Evolutionary conservation across 2,113 vertebrate genomes (phyloP).

Genomic region (Balaeniceps rex): DNA sequence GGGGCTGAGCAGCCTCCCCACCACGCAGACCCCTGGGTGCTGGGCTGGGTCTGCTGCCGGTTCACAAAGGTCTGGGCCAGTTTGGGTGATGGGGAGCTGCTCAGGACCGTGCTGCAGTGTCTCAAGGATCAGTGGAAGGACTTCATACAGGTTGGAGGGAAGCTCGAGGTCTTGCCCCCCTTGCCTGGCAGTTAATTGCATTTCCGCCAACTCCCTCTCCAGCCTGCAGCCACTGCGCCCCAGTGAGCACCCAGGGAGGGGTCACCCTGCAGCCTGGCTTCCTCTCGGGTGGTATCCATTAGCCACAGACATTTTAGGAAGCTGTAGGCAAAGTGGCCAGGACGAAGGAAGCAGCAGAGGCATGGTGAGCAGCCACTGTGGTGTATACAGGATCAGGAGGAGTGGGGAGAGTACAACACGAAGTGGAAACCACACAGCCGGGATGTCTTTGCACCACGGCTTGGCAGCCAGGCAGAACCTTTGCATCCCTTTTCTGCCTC

Average conservation of each 20-base stretch:
- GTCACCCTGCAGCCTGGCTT: rapidly evolving
- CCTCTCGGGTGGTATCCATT: rapidly evolving
- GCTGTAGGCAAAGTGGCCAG: too few species aligned
- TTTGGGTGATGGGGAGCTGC: background rate
- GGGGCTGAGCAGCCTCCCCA: background rate
- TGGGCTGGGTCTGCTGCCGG: background rate
- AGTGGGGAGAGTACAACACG: rapidly evolving
- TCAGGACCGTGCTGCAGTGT: background rate
- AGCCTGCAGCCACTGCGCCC: rapidly evolving
- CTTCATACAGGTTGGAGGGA: background rate
- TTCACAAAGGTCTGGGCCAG: background rate
- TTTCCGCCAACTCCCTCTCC: background rate
- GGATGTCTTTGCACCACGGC: background rate
- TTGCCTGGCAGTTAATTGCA: background rate
- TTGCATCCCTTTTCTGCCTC: background rate
- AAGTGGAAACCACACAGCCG: rapidly evolving
- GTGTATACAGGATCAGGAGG: background rate
- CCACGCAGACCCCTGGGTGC: rapidly evolving
- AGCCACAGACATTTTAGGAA: background rate
- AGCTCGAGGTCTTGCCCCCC: background rate
- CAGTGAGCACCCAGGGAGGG: background rate
- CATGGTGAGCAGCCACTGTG: rapidly evolving
- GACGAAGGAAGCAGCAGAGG: background rate
- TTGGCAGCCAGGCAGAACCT: background rate
- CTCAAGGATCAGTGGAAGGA: background rate